A percentile compares a stretch with the other conserved stretches of the same genome.
Evolutionary conservation across 2,113 vertebrate species (phyloP).

Genomic region (Cephalopterus ornatus): DNA sequence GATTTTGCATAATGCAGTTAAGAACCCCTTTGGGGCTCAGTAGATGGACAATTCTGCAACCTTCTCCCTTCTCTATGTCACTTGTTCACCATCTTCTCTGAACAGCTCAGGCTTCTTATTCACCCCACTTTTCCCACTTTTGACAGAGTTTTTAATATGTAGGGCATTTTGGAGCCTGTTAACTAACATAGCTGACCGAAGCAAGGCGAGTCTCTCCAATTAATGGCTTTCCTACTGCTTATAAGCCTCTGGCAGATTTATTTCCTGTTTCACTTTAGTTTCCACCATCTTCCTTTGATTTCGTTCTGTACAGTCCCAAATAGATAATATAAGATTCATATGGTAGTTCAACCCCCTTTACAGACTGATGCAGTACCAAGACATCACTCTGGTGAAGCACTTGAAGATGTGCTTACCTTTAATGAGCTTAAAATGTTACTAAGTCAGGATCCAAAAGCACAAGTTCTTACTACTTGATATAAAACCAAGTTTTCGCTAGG

Average conservation of each 20-base stretch:
- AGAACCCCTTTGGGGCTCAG: not conserved
- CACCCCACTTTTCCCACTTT: not conserved
- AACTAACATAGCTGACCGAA: not conserved
- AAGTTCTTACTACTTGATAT: not conserved
- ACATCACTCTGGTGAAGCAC: not conserved
- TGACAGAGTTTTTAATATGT: not conserved
- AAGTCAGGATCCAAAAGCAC: not conserved
- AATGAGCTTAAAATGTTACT: not conserved
- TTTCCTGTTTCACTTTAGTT: not conserved
- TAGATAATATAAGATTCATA: not conserved
- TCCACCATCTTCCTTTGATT: not conserved
- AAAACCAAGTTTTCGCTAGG: not conserved
- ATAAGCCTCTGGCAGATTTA: not conserved
- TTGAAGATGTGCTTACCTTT: not conserved
- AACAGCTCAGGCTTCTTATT: not conserved
- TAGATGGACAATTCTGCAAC: not conserved
- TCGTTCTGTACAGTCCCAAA: not conserved
- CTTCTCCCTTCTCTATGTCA: not conserved
- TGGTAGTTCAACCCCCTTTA: not conserved
- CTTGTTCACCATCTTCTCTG: not conserved
- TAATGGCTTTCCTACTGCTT: not conserved
- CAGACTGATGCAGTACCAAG: not conserved
- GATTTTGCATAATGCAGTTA: not conserved
- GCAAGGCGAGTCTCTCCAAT: not conserved
- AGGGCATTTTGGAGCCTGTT: not conserved